Conservation (phyloP, 2,113 vertebrate species). For the Lepisosteus osseus region DNA sequence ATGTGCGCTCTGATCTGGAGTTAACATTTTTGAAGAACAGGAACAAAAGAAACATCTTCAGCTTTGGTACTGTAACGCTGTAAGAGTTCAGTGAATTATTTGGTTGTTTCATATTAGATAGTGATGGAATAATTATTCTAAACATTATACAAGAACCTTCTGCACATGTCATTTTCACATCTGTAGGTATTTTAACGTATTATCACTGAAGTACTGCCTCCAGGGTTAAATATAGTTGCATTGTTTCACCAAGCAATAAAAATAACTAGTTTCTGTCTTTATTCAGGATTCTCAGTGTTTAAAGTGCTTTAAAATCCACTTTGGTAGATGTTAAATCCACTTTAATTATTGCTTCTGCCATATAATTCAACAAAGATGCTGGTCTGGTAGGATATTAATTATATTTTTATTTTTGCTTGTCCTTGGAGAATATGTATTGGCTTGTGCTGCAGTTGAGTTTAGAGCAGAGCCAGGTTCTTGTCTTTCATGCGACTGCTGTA, state of each 20-base stretch:
- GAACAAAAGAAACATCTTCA: too few species aligned
- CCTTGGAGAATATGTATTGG: conserved; percentile 4
- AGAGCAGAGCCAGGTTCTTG: too few species aligned
- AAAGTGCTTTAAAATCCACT: conserved; percentile 12
- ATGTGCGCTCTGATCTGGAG: too few species aligned
- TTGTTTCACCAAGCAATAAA: conserved; percentile 21
- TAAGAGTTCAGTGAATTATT: neutral
- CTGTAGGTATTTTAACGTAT: neutral
- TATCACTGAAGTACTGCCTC: neutral
- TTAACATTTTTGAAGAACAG: too few species aligned
- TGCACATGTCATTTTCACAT: neutral
- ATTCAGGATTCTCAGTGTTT: conserved; percentile 20
- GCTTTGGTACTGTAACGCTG: neutral
- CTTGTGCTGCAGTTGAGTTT: neutral
- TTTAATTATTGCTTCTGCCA: conserved; percentile 17
- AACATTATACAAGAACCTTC: neutral
- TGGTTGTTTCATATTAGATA: neutral
- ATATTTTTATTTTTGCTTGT: conserved; percentile 7
- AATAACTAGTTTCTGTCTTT: conserved; percentile 12
- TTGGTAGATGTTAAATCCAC: conserved; percentile 18
- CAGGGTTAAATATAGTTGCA: conserved; percentile 13
- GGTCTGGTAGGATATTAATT: conserved; percentile 14
- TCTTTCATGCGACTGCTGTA: neutral
- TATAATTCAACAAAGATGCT: conserved; percentile 21
- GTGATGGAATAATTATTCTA: neutral